A percentile compares a stretch with the other conserved stretches of the same genome.
Evolutionary conservation across 1,140 invertebrate genomes (phyloP).

Genomic region (Galendromus occidentalis): DNA sequence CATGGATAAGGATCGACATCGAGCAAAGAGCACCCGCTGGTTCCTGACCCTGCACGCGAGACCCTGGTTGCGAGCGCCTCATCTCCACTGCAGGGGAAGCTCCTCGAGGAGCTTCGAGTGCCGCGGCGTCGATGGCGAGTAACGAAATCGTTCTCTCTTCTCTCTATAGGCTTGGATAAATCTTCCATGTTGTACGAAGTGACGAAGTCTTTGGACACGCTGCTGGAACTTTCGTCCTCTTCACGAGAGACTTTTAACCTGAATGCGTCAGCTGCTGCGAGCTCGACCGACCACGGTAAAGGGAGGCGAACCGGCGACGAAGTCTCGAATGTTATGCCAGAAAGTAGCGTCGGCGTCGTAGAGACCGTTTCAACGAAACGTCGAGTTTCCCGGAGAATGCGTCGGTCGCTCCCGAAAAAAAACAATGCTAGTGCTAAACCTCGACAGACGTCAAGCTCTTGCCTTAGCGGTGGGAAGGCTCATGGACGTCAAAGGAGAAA

Average conservation of each 20-base stretch:
- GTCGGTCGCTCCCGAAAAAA: neutral
- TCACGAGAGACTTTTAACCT: neutral
- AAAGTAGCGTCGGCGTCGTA: neutral
- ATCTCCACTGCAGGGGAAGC: too few species aligned
- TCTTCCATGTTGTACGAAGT: neutral
- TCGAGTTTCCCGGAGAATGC: neutral
- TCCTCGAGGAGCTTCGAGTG: too few species aligned
- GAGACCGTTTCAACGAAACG: neutral
- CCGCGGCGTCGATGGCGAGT: too few species aligned
- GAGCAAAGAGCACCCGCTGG: too few species aligned
- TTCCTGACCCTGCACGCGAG: too few species aligned
- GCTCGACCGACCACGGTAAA: neutral
- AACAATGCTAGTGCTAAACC: neutral
- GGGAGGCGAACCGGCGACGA: neutral
- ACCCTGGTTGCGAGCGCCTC: too few species aligned
- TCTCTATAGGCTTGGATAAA: neutral
- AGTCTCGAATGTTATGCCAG: neutral
- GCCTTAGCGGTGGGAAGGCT: neutral
- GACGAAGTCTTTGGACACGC: neutral
- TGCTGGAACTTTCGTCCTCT: neutral
- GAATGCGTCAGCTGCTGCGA: neutral
- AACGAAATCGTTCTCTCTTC: neutral
- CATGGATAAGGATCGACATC: too few species aligned
- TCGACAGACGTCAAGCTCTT: neutral
- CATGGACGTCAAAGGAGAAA: neutral